These are phyloP conservation scores for Sitophilus oryzae DNA, from an alignment of 1,140 invertebrate species.

Conservation along the genomic window DNA sequence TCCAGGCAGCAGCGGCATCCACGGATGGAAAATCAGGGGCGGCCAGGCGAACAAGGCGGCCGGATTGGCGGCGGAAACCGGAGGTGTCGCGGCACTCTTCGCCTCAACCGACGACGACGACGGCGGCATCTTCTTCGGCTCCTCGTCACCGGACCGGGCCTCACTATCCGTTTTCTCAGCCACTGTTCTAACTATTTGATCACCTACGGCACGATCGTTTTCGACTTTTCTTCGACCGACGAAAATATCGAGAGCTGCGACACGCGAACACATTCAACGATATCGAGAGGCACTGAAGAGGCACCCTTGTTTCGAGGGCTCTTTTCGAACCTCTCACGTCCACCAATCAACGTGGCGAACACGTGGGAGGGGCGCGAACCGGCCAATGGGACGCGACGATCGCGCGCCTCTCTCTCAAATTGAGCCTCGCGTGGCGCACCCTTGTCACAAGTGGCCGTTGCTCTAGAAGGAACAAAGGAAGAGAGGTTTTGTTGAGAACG, in stretches of 20 bases:
- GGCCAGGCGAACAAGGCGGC: conserved; percentile 42
- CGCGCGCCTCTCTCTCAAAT: conserved; percentile 12
- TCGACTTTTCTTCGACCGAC: not conserved
- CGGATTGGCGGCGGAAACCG: conserved; percentile 27
- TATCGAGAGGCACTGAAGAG: conserved; percentile 43
- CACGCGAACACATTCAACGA: conserved; percentile 42
- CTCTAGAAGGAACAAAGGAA: conserved; percentile 22
- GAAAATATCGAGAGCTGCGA: conserved; percentile 34
- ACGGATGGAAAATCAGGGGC: conserved; percentile 42
- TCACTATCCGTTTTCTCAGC: conserved; percentile 30
- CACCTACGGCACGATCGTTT: conserved; percentile 1
- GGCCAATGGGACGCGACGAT: conserved; percentile 27
- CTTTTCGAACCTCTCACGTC: conserved; percentile 35
- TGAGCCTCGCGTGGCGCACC: conserved; percentile 20
- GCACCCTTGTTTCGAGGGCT: conserved; percentile 38
- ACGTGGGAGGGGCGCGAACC: conserved; percentile 27
- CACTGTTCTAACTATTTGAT: conserved; percentile 33
- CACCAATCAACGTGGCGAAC: conserved; percentile 29
- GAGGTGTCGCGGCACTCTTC: conserved; percentile 12
- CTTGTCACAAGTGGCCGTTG: conserved; percentile 25
- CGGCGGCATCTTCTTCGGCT: conserved; percentile 33
- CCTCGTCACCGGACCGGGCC: conserved; percentile 17
- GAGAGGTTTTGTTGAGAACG: conserved; percentile 7
- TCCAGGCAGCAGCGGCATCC: conserved; percentile 41
- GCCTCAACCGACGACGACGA: conserved; percentile 13